Evolutionary conservation across 2,888 invertebrate species (phyloP).

Genomic region (Octodonta nipae): DNA sequence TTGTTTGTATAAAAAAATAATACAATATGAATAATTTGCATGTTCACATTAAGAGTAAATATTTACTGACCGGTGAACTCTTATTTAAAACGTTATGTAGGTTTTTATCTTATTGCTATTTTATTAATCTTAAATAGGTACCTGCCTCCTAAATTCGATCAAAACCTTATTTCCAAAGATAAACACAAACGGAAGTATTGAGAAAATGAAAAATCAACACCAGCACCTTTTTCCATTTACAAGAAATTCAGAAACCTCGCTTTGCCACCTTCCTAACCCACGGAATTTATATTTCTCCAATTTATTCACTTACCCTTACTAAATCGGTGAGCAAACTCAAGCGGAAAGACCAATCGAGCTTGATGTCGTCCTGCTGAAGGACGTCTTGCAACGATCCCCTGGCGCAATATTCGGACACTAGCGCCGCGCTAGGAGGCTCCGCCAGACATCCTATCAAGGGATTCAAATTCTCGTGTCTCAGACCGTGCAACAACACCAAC

Average conservation of each 20-base stretch:
- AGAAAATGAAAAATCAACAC: too few species aligned
- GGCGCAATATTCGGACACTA: conserved; percentile 78
- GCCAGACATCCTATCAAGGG: conserved; percentile 76
- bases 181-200: too few species aligned
- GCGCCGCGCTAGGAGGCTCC: conserved; percentile 61
- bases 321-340: conserved; percentile 84
- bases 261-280: too few species aligned
- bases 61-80: too few species aligned
- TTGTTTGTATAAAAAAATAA: neutral
- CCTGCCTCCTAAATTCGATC: too few species aligned
- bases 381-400: conserved; percentile 82
- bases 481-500: conserved; percentile 63
- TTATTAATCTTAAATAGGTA: too few species aligned
- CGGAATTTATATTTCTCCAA: conserved; percentile 3
- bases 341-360: conserved; percentile 90
- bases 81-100: too few species aligned
- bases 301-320: conserved; percentile 55
- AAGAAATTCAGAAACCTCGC: too few species aligned
- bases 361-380: conserved; percentile 76
- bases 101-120: too few species aligned
- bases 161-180: too few species aligned
- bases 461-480: conserved; percentile 84
- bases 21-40: neutral
- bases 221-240: too few species aligned
- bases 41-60: too few species aligned